Percentiles rank a stretch among this genome's conserved stretches.
Conservation (phyloP, 2,113 vertebrate species). For the Aspiorhynchus laticeps region DNA sequence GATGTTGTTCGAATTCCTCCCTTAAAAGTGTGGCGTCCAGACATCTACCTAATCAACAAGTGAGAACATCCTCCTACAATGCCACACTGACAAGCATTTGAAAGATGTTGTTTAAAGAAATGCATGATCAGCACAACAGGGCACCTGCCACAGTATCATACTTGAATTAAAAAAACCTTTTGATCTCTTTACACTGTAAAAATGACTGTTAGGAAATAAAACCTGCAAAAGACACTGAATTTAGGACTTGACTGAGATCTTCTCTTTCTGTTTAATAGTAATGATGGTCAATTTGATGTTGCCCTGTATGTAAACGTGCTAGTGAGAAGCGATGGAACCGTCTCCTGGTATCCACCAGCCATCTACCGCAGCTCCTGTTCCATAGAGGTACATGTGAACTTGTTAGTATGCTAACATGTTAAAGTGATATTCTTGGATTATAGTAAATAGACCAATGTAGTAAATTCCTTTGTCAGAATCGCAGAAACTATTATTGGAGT, state of each 20-base stretch:
- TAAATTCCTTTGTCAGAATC: neutral
- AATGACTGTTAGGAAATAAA: neutral
- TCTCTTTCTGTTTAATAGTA: slow-evolving; percentile 70
- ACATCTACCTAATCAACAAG: slow-evolving; percentile 91
- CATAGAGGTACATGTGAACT: slow-evolving; percentile 72
- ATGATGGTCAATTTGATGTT: slow-evolving; percentile 86
- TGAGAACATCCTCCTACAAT: slow-evolving; percentile 59
- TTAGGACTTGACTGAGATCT: neutral
- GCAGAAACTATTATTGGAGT: neutral
- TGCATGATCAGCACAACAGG: neutral
- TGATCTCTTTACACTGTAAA: neutral
- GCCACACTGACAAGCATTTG: neutral
- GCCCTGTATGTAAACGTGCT: slow-evolving; percentile 84
- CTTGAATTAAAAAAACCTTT: neutral
- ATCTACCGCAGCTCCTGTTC: slow-evolving; percentile 87
- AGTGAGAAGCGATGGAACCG: slow-evolving; percentile 75
- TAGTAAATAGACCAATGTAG: neutral
- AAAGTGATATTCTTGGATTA: neutral
- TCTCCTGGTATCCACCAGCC: slow-evolving; percentile 86
- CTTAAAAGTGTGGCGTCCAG: slow-evolving; percentile 84
- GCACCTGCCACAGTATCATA: slow-evolving; percentile 8
- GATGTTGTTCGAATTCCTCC: slow-evolving; percentile 76
- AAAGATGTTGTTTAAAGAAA: neutral
- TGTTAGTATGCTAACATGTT: neutral
- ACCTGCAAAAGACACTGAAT: neutral